Percentiles rank a stretch among this genome's conserved stretches.
These are phyloP conservation scores for Stigmatopora nigra DNA, from an alignment of 2,113 vertebrate species.

Conservation along the genomic window DNA sequence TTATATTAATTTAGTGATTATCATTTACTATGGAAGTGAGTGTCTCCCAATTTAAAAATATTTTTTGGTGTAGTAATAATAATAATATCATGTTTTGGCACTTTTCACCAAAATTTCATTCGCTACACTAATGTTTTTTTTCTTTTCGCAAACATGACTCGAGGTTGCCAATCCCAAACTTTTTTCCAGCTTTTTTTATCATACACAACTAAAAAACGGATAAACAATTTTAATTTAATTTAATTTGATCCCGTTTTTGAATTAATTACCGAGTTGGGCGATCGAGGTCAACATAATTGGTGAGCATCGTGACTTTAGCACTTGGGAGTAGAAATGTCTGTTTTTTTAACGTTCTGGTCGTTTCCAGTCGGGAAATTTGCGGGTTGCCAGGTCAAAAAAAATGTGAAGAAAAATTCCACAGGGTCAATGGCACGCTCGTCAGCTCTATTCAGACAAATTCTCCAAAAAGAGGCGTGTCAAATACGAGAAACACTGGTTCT, in stretches of 20 bases:
- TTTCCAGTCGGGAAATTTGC: neutral
- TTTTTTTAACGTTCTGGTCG: neutral
- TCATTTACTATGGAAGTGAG: neutral
- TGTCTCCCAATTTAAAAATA: neutral
- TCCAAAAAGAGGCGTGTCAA: conserved; percentile 35
- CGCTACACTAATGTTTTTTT: neutral
- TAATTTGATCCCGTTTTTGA: too few species aligned
- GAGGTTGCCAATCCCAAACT: neutral
- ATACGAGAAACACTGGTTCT: conserved; percentile 18
- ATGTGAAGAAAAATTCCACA: neutral
- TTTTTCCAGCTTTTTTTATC: neutral
- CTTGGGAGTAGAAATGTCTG: neutral
- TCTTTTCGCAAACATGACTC: neutral
- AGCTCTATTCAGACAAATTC: conserved; percentile 27
- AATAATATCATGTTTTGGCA: neutral
- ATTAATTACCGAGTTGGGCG: too few species aligned
- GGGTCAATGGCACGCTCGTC: neutral
- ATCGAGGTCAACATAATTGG: too few species aligned
- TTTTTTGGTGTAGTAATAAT: neutral
- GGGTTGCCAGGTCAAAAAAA: neutral
- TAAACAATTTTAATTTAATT: neutral
- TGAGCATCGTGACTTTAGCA: neutral
- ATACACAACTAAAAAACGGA: neutral
- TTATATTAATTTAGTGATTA: conserved; percentile 20
- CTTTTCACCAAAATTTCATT: neutral